Evolutionary conservation across 2,888 invertebrate genomes (phyloP), one percentile per base, ranked within the genome.

Genomic region (Mylabris sibirica): DNA sequence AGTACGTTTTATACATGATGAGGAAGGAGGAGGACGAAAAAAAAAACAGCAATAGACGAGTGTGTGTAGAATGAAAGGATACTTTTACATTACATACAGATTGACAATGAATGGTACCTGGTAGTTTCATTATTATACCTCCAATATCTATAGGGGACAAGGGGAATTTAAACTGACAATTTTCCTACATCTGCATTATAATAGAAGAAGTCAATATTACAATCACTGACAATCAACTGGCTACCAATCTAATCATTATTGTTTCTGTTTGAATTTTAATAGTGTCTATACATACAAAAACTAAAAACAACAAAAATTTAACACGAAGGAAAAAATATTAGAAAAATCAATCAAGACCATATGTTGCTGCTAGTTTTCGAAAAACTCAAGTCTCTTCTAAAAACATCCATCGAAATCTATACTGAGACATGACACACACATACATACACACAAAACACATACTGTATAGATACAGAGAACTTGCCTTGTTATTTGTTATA

Each of bases 141-240:
- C 65, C 67, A 65, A 63, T 62, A 68, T 59, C 75, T 76, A 78
- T 78, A 79, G 78, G 74, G 76, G 75, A 77, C 76, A 53, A 53
- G 53, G 53, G 53, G 53, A 53, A 53, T 11, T 24, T 22, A 74
- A 78, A 80, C 80, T 79, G 79, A 80, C 79, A 76, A 78, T 53
- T 79, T 77, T 78, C 68, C 73, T 71, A 67, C 77, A 78, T 80
- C 77, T 80, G 75, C 78, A 80, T 80, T 70, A 80, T 76, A 80
- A 80, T 79, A 65, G 66, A 74, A 78, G 76, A 53, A 53, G 53
- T 53, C 53, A 53, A 53, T 24, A n/a, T n/a, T n/a, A 12, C 22
- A 53, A 53, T 22, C 11, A 22, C 11, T 20, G 49, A 49, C 44
- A 44, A 44, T 17, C 44, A 44, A 17, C 17, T 17, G 8, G 17